Evolutionary conservation across 2,113 vertebrate species (phyloP).

Genomic region (Callaeas wilsoni): DNA sequence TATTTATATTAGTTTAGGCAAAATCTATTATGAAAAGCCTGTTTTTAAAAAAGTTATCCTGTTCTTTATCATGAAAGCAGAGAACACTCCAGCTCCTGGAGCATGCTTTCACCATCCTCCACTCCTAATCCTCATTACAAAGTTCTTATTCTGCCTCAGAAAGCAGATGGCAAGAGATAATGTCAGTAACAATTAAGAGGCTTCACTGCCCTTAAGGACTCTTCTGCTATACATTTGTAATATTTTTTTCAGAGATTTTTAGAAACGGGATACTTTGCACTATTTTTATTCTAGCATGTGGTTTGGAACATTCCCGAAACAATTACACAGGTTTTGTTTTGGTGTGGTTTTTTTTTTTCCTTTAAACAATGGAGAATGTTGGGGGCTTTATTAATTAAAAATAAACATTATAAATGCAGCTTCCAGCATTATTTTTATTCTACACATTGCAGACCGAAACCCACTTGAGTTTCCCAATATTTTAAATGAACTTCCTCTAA

Average conservation of each 20-base stretch:
- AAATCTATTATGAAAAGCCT: not conserved
- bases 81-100: constrained; percentile 71
- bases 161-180: constrained; percentile 84
- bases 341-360: not conserved
- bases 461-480: not conserved
- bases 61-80: not conserved
- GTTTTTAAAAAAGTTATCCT: not conserved
- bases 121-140: constrained; percentile 73
- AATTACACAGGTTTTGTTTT: not conserved
- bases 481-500: constrained; percentile 10
- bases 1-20: not conserved
- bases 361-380: not conserved
- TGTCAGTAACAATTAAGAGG: constrained; percentile 78
- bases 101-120: constrained; percentile 54
- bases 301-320: not conserved
- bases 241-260: not conserved
- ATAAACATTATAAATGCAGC: not conserved
- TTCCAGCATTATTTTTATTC: not conserved
- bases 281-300: not conserved
- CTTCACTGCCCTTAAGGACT: constrained; percentile 51
- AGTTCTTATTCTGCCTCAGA: constrained; percentile 74
- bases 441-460: not conserved
- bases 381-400: not conserved
- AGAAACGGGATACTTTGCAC: not conserved
- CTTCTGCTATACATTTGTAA: not conserved